Percentiles rank a stretch among this genome's conserved stretches.
Evolutionary conservation across 2,888 invertebrate genomes (phyloP).

Genomic region (Pharmacophagus antenor): DNA sequence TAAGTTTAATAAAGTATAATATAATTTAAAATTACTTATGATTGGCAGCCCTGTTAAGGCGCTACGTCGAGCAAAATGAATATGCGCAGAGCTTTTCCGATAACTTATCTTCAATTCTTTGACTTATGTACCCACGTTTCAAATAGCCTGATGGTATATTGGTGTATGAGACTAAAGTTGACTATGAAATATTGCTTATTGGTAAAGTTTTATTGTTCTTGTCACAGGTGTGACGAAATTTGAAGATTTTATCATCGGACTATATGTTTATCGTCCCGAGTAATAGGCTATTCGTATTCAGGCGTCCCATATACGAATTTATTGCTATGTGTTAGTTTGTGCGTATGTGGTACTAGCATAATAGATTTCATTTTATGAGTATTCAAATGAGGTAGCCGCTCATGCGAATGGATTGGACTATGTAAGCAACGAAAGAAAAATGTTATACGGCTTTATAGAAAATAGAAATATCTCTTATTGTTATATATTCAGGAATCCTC

Average conservation of each 20-base stretch:
- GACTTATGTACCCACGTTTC: conserved; percentile 63
- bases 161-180: conserved; percentile 74
- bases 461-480: conserved; percentile 22
- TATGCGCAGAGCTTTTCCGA: conserved; percentile 57
- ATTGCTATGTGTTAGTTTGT: conserved; percentile 30
- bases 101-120: conserved; percentile 68
- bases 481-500: conserved; percentile 23
- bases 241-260: conserved; percentile 56
- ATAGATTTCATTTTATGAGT: conserved; percentile 32
- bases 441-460: conserved; percentile 27
- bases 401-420: conserved; percentile 24
- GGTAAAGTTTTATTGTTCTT: conserved; percentile 78
- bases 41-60: conserved; percentile 46
- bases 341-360: conserved; percentile 28
- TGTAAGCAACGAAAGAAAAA: conserved; percentile 29
- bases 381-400: conserved; percentile 30
- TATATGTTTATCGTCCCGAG: conserved; percentile 40
- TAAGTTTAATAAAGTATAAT: neutral
- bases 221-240: conserved; percentile 70
- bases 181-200: conserved; percentile 77
- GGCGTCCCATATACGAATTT: conserved; percentile 27
- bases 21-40: conserved; percentile 37
- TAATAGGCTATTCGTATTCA: conserved; percentile 33
- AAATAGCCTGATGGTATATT: conserved; percentile 74
- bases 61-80: conserved; percentile 57